phyloP scores from a whole-genome alignment of 2,797 vertebrate genomes.

The Prunella strophiata region DNA sequence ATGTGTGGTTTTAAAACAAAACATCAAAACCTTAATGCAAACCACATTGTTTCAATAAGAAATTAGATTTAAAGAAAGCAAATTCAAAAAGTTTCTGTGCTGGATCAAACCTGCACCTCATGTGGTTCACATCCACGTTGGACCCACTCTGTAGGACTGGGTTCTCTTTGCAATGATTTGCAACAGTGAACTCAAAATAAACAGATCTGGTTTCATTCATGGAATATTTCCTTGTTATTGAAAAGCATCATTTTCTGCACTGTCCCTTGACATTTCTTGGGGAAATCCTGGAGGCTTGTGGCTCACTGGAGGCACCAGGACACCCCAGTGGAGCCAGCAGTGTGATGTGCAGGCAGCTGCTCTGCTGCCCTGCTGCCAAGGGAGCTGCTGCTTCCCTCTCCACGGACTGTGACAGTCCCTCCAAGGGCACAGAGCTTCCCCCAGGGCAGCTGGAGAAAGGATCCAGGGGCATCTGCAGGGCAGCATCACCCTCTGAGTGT shows the following conservation, averaged over 20 bases:
- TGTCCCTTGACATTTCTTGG: slow-evolving; percentile 16
- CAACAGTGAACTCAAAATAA: slow-evolving; percentile 67
- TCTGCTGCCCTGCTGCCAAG: fast-evolving
- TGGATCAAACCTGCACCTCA: slow-evolving; percentile 65
- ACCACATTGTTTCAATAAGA: slow-evolving; percentile 75
- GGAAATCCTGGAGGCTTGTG: slow-evolving; percentile 21
- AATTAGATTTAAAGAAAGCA: slow-evolving; percentile 58
- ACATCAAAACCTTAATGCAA: slow-evolving; percentile 71
- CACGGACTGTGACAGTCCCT: fast-evolving
- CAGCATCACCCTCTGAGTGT: not conserved
- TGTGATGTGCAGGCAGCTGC: not conserved
- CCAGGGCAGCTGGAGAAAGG: not conserved
- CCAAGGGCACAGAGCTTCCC: fast-evolving
- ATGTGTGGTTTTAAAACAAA: slow-evolving; percentile 75
- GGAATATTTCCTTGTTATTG: slow-evolving; percentile 66
- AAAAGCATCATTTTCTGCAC: slow-evolving; percentile 53
- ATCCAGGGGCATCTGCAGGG: not conserved
- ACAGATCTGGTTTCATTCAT: slow-evolving; percentile 69
- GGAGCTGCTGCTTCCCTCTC: not conserved
- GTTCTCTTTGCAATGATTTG: slow-evolving; percentile 52
- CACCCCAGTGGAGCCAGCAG: not conserved
- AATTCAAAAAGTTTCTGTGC: slow-evolving; percentile 59
- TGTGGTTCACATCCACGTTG: slow-evolving; percentile 54
- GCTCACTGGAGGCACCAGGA: not conserved
- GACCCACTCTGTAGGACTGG: slow-evolving; percentile 21